These are phyloP conservation scores for Lepeophtheirus nordmannii DNA, from an alignment of 2,888 invertebrate species.

Conservation along the genomic window DNA sequence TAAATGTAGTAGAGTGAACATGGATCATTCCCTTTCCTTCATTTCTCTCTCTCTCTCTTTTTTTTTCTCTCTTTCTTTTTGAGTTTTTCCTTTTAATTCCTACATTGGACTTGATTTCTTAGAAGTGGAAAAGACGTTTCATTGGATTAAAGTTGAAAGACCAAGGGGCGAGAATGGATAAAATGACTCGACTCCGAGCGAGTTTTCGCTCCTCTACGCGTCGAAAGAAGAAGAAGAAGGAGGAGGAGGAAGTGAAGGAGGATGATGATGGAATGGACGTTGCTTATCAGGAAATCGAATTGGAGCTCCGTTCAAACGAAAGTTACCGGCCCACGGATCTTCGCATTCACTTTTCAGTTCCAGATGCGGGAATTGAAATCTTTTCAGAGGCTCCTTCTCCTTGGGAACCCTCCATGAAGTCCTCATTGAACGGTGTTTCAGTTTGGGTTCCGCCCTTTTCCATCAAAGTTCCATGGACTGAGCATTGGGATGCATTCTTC, in stretches of 20 bases:
- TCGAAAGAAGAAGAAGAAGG: not conserved
- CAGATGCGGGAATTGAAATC: not conserved
- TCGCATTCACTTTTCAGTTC: not conserved
- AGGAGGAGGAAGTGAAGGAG: not conserved
- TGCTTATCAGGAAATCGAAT: not conserved
- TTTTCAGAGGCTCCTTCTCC: not conserved
- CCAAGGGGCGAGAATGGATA: not conserved
- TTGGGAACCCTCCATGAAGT: conserved; percentile 15
- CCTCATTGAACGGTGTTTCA: not conserved
- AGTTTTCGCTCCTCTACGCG: not conserved
- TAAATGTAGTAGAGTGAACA: too few species aligned
- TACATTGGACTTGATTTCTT: too few species aligned
- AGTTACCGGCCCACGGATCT: not conserved
- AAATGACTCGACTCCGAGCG: not conserved
- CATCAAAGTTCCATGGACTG: not conserved
- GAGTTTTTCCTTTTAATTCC: too few species aligned
- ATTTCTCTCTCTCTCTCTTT: too few species aligned
- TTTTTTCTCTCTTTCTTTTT: too few species aligned
- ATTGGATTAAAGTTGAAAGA: too few species aligned
- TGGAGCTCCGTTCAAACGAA: not conserved
- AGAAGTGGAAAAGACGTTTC: too few species aligned
- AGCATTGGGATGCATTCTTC: too few species aligned
- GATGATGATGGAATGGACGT: not conserved
- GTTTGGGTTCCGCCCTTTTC: conserved; percentile 12
- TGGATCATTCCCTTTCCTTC: too few species aligned